Evolutionary conservation across 1,140 invertebrate genomes (phyloP).

Genomic region (Leucophenga varia): DNA sequence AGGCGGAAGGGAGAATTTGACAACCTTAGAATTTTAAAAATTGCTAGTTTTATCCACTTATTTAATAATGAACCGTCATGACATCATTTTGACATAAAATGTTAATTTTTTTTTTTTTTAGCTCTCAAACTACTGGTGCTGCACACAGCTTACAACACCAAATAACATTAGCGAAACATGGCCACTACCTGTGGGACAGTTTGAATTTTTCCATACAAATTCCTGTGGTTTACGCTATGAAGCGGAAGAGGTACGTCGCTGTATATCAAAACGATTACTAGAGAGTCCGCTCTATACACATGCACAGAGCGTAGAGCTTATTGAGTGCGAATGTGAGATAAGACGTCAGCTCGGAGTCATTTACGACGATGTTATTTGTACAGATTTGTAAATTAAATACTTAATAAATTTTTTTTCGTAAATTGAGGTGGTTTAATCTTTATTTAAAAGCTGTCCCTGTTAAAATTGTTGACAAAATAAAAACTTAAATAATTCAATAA

Average conservation of each 20-base stretch:
- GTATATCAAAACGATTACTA: constrained; percentile 63
- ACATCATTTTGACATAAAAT: too few species aligned
- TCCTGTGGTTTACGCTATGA: constrained; percentile 72
- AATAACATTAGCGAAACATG: constrained; percentile 58
- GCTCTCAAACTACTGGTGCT: constrained; percentile 57
- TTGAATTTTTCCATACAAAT: constrained; percentile 66
- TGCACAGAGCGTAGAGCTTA: constrained; percentile 62
- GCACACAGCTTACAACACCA: constrained; percentile 27
- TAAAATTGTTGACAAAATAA: too few species aligned
- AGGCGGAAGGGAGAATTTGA: too few species aligned
- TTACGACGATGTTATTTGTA: constrained; percentile 41
- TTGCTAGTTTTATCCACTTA: too few species aligned
- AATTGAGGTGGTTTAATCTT: too few species aligned
- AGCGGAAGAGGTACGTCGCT: constrained; percentile 69
- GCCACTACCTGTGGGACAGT: constrained; percentile 59
- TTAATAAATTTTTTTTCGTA: too few species aligned
- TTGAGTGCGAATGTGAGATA: constrained; percentile 66
- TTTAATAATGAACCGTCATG: constrained; percentile 5
- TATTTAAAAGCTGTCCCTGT: too few species aligned
- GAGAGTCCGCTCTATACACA: constrained; percentile 65
- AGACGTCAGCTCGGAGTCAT: constrained; percentile 66
- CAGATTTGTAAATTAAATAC: background rate
- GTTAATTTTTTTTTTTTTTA: constrained; percentile 24
- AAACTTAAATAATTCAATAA: too few species aligned
- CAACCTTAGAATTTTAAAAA: too few species aligned